phyloP scores from a whole-genome alignment of 2,888 invertebrate genomes.

The Anoplius nigerrimus region DNA sequence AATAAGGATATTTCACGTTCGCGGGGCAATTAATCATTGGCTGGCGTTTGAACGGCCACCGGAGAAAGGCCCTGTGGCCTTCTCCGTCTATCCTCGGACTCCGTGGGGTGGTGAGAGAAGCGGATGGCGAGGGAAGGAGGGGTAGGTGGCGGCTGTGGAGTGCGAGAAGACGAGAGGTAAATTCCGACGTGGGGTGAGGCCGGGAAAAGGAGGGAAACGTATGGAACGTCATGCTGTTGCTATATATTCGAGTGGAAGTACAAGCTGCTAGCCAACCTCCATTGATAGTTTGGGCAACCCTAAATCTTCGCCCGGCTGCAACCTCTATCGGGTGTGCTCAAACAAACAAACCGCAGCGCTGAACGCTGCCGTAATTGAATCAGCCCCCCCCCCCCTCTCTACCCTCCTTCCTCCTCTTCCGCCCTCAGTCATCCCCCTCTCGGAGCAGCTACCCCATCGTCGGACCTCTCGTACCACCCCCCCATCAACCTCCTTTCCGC shows the following conservation, averaged over 20 bases:
- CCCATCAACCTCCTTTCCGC: constrained; percentile 44
- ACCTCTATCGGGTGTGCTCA: constrained; percentile 29
- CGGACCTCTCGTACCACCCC: too few relatives aligned
- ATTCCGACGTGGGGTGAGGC: not conserved
- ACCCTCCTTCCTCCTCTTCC: not conserved
- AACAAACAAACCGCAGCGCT: constrained; percentile 27
- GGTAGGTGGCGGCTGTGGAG: not conserved
- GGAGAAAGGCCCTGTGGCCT: too few relatives aligned
- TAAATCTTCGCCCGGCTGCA: constrained; percentile 31
- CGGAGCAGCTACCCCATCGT: too few relatives aligned
- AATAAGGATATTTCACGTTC: not conserved
- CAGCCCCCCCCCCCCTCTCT: not conserved
- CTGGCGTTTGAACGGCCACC: not conserved
- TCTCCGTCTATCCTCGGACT: too few relatives aligned
- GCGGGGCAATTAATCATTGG: constrained; percentile 2
- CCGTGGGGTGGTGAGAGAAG: not conserved
- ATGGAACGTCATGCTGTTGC: not conserved
- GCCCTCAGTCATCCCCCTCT: constrained; percentile 15
- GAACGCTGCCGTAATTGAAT: constrained; percentile 1
- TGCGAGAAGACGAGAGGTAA: not conserved
- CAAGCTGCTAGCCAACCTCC: constrained; percentile 23
- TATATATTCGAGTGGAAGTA: constrained; percentile 3
- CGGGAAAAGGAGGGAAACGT: not conserved
- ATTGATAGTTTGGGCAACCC: constrained; percentile 37
- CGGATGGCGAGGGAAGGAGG: not conserved